phyloP scores from a whole-genome alignment of 2,888 invertebrate species.

The Meloe dianella region DNA sequence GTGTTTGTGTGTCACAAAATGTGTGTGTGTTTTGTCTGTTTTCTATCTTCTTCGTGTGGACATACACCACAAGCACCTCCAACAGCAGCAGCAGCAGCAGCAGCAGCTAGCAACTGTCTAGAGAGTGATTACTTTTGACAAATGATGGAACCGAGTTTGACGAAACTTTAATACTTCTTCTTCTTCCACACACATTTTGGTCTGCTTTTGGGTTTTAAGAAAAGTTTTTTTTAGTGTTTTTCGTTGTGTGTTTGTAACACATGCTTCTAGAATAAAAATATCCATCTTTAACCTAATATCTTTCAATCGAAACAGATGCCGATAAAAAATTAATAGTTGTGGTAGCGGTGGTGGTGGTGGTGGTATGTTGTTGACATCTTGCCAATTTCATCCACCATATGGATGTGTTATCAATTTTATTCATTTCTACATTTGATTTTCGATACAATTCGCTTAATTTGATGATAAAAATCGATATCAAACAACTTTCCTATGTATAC shows the following conservation, averaged over 20 bases:
- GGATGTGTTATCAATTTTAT: no score
- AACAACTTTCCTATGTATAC: not conserved
- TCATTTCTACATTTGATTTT: no score
- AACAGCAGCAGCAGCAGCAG: no score
- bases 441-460: no score
- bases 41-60: not conserved
- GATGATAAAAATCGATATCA: no score
- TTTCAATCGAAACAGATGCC: not conserved
- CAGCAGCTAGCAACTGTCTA: not conserved
- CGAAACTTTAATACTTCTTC: not conserved
- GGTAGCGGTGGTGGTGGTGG: not conserved
- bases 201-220: not conserved
- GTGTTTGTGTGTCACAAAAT: no score
- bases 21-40: not conserved
- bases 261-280: not conserved
- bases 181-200: not conserved
- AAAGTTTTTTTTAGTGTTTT: not conserved
- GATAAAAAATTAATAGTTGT: not conserved
- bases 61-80: no score
- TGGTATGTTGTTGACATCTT: not conserved
- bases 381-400: not conserved
- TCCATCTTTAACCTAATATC: not conserved
- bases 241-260: not conserved
- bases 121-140: not conserved
- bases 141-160: not conserved